phyloP scores from a whole-genome alignment of 1,140 invertebrate genomes.

The Cardiocondyla obscurior region DNA sequence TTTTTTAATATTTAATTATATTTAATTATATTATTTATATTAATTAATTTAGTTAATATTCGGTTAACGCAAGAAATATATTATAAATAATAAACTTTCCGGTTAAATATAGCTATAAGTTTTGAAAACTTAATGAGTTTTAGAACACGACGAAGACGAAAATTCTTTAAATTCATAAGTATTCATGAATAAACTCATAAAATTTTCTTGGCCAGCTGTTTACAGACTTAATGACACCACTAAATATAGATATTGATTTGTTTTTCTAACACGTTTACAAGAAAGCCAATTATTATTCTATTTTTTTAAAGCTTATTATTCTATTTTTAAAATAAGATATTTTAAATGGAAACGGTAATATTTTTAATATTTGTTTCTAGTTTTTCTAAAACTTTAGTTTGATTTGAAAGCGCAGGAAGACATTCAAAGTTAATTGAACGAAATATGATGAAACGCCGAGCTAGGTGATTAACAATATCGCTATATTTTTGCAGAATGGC shows the following conservation, averaged over 20 bases:
- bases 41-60: conserved; percentile 19
- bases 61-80: not conserved
- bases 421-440: not conserved
- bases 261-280: not conserved
- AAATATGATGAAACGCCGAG: not conserved
- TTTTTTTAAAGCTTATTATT: not conserved
- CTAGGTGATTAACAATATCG: conserved; percentile 20
- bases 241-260: not conserved
- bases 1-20: no score
- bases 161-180: not conserved
- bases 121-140: not conserved
- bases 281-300: not conserved
- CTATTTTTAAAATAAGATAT: not conserved
- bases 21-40: no score
- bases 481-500: conserved; percentile 5
- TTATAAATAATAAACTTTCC: not conserved
- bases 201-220: not conserved
- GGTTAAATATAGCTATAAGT: not conserved
- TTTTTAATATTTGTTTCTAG: not conserved
- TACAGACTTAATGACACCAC: not conserved
- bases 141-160: not conserved
- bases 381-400: not conserved
- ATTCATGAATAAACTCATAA: not conserved
- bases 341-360: not conserved
- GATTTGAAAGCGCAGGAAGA: not conserved